Percentiles rank a stretch among this genome's conserved stretches.
Conservation (phyloP, 2,113 vertebrate genomes). For the Entelurus aequoreus region DNA sequence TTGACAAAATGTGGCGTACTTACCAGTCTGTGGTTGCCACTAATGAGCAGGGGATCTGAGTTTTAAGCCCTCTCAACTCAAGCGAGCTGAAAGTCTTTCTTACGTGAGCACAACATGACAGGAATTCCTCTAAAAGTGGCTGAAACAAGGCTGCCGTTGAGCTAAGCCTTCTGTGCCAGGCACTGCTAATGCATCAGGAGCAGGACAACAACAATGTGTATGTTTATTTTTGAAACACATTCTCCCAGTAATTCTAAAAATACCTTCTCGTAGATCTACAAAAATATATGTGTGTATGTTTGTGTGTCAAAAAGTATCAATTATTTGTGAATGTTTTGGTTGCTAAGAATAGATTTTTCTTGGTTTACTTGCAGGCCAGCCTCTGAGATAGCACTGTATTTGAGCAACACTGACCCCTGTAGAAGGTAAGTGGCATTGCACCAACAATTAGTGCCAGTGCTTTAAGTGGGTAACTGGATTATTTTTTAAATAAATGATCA, state of each 20-base stretch:
- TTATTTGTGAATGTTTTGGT: neutral
- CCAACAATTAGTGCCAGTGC: no score
- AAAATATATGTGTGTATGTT: neutral
- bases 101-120: conserved; percentile 27
- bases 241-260: no score
- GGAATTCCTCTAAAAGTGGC: conserved; percentile 35
- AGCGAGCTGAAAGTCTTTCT: conserved; percentile 41
- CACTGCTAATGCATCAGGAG: neutral
- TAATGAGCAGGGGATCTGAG: conserved; percentile 33
- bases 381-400: neutral
- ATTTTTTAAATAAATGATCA: no score
- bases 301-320: neutral
- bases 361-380: neutral
- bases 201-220: no score
- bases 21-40: conserved; percentile 27
- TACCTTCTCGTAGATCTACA: no score
- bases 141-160: conserved; percentile 31
- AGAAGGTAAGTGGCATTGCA: conserved; percentile 23
- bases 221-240: no score
- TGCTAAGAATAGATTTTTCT: neutral
- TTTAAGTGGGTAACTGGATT: no score
- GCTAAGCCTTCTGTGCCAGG: conserved; percentile 29
- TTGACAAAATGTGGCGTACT: conserved; percentile 22
- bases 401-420: conserved; percentile 29
- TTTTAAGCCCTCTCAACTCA: conserved; percentile 46